Evolutionary conservation across 2,888 invertebrate species (phyloP), one percentile per base, ranked within the genome.

Genomic region (Clivina fossor): DNA sequence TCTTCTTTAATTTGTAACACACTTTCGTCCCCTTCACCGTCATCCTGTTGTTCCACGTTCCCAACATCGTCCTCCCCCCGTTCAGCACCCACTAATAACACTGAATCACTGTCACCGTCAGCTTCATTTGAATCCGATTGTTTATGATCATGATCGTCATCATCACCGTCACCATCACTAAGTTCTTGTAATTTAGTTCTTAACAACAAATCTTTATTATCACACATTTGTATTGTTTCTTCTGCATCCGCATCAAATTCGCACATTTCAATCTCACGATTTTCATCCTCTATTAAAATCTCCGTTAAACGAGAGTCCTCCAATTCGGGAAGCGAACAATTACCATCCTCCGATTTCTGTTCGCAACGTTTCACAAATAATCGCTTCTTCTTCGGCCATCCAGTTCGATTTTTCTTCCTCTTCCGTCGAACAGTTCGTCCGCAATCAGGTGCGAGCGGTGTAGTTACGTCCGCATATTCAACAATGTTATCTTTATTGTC

Each of bases 321-420:
- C 61, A 56, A 32, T 64, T 60, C 19, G 55, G 59, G 35, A 47
- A 60, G 33, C 19, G 55, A 33, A 26, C 48, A 8, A 58, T 60
- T 20, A 68, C 69, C 1, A 67, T 68, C 58, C 74, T 74, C 0
- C 66, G 56, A 58, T 74, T 75, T 63, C 63, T 69, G 5, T 69
- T 68, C 43, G 73, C 65, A 0, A 73, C 74, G 19, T 58, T 56
- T 65, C n/a, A 58, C 30, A 4, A 61, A 55, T 49, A 66, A 63
- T 61, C 72, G 77, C 67, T 70, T 78, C 66, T 80, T 78, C 69
- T 76, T 77, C 0, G 91, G 91, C 91, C 91, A 91, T 5, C 91
- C 91, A 0, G 91, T 91, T 58, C 83, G 78, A 71, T 90, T 90
- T 70, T 84, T 84, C 73, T 86, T 84, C 67, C 83, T 83, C 47